Percentiles rank a stretch among this genome's conserved stretches.
phyloP scores from a whole-genome alignment of 2,797 vertebrate genomes.

The Mico argentatus region DNA sequence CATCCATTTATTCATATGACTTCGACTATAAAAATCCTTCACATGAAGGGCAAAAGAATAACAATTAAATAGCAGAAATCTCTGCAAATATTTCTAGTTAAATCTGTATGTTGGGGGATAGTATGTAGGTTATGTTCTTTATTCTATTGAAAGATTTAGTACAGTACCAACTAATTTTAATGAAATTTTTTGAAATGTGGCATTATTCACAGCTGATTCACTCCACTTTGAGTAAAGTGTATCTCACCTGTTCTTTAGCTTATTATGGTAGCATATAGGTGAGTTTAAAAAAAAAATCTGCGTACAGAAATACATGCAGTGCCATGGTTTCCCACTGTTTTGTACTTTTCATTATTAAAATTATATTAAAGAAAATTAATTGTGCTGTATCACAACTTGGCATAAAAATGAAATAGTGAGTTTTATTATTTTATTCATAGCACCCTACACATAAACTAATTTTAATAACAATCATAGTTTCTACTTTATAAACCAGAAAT shows the following conservation, averaged over 20 bases:
- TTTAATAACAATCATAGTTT: slow-evolving; percentile 25
- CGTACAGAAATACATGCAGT: not conserved
- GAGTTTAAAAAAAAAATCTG: not conserved
- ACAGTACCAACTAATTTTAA: not conserved
- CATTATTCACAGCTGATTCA: slow-evolving; percentile 25
- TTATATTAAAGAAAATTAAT: slow-evolving; percentile 59
- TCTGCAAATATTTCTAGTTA: slow-evolving; percentile 57
- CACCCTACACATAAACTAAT: slow-evolving; percentile 41
- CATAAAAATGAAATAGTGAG: not conserved
- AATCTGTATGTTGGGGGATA: not conserved
- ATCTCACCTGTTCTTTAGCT: slow-evolving; percentile 54
- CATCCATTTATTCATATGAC: not conserved
- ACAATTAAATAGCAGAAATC: slow-evolving; percentile 52
- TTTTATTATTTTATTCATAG: not conserved
- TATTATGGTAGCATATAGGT: not conserved
- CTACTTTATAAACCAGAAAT: not conserved
- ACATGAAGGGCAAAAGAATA: slow-evolving; percentile 45
- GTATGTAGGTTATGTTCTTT: not conserved
- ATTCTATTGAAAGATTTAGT: slow-evolving; percentile 40
- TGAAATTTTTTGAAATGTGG: slow-evolving; percentile 49
- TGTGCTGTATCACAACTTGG: slow-evolving; percentile 39
- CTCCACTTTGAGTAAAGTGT: not conserved
- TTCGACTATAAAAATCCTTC: slow-evolving; percentile 56
- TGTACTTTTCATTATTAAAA: slow-evolving; percentile 46
- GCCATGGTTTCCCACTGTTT: not conserved